A percentile compares a stretch with the other conserved stretches of the same genome.
Conservation (phyloP, 2,113 vertebrate genomes). For the Cochlearius cochlearius region DNA sequence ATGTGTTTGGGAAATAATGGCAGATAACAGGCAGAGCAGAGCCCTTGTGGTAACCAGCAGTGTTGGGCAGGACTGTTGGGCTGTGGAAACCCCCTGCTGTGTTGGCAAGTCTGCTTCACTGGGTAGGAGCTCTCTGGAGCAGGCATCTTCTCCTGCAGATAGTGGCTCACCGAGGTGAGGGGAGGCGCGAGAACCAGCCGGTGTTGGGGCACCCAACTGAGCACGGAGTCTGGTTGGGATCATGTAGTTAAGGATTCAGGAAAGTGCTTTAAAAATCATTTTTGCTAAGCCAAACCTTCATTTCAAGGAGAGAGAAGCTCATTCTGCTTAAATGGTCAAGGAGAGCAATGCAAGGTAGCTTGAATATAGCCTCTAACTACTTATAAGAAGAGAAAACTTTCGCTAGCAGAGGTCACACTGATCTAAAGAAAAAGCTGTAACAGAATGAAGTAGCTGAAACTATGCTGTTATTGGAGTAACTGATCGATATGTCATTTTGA, state of each 20-base stretch:
- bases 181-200: rapidly evolving
- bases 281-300: not conserved
- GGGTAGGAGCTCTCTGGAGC: not conserved
- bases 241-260: not conserved
- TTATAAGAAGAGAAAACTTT: not conserved
- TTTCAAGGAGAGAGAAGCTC: not conserved
- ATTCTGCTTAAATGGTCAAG: not conserved
- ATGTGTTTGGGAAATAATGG: not conserved
- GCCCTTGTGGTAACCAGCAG: not conserved
- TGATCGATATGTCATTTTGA: not conserved
- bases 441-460: not conserved
- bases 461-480: not conserved
- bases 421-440: not conserved
- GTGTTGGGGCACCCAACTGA: not conserved
- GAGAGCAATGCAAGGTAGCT: not conserved
- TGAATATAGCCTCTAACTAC: not conserved
- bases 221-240: not conserved
- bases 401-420: not conserved
- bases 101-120: not conserved
- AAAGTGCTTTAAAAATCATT: not conserved
- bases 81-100: not conserved
- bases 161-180: not conserved
- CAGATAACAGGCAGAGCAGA: not conserved
- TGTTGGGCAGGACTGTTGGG: not conserved
- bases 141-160: not conserved